Evolutionary conservation across 1,140 invertebrate species (phyloP).

Genomic region (Protaetia brevitarsis): DNA sequence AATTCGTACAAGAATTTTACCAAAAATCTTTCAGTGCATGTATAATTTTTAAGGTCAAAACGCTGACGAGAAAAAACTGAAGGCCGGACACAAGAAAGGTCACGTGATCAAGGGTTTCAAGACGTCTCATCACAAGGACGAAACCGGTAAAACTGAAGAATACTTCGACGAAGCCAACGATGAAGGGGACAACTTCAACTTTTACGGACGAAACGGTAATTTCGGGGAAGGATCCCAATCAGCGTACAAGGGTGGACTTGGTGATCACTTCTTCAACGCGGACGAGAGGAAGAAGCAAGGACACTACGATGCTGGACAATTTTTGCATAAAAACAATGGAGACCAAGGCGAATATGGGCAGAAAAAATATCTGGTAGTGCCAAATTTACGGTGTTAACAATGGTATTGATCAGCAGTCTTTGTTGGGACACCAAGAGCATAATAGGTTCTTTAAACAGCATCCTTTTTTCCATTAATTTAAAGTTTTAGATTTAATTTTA

Average conservation of each 20-base stretch:
- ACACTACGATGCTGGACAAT: conserved; percentile 53
- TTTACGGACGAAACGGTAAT: conserved; percentile 50
- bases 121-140: conserved; percentile 63
- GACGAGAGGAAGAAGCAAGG: conserved; percentile 56
- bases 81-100: conserved; percentile 62
- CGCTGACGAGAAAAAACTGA: conserved; percentile 53
- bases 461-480: conserved; percentile 26
- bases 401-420: conserved; percentile 55
- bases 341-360: conserved; percentile 58
- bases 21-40: background rate
- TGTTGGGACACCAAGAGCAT: conserved; percentile 57
- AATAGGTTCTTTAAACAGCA: conserved; percentile 49
- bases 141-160: conserved; percentile 62
- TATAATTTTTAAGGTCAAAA: conserved; percentile 45
- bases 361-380: conserved; percentile 54
- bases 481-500: background rate
- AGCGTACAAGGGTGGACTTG: conserved; percentile 56
- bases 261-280: conserved; percentile 54
- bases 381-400: conserved; percentile 55
- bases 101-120: conserved; percentile 64
- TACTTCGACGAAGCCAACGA: conserved; percentile 66
- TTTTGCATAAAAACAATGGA: conserved; percentile 53
- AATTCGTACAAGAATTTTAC: no score
- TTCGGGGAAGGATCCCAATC: conserved; percentile 55
- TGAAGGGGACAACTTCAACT: conserved; percentile 56